Percentiles rank a stretch among this genome's conserved stretches.
These are phyloP conservation scores for Drosophila melanogaster DNA, from an alignment of 1,140 invertebrate species.

Conservation along the genomic window DNA sequence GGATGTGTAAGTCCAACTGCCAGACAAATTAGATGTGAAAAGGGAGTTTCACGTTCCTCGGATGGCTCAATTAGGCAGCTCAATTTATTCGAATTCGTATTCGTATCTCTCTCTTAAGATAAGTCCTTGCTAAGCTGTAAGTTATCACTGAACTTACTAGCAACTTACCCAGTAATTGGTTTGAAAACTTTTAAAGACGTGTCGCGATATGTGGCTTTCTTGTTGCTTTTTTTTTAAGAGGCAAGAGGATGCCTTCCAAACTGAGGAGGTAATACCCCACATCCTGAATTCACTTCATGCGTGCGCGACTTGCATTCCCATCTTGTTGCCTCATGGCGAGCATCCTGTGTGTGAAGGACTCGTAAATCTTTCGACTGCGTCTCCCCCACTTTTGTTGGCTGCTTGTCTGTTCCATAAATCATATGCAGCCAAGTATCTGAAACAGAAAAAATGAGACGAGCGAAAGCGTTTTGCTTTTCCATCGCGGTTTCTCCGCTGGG, in stretches of 20 bases:
- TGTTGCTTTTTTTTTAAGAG: slow-evolving; percentile 25
- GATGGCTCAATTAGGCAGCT: slow-evolving; percentile 30
- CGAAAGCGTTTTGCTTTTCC: slow-evolving; percentile 41
- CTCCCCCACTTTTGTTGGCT: neutral
- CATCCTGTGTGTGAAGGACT: slow-evolving; percentile 58
- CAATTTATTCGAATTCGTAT: slow-evolving; percentile 17
- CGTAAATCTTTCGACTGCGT: slow-evolving; percentile 62
- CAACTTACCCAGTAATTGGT: slow-evolving; percentile 59
- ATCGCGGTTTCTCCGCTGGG: slow-evolving; percentile 8
- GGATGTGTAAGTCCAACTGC: slow-evolving; percentile 32
- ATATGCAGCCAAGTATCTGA: slow-evolving; percentile 72
- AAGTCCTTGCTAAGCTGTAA: slow-evolving; percentile 27
- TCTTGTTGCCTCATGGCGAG: slow-evolving; percentile 34
- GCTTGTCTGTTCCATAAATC: slow-evolving; percentile 73
- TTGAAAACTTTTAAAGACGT: slow-evolving; percentile 32
- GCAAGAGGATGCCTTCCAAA: too few relatives aligned
- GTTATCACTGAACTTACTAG: slow-evolving; percentile 27
- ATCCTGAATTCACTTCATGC: slow-evolving; percentile 24
- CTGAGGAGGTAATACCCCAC: slow-evolving; percentile 21
- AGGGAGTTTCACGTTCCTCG: neutral
- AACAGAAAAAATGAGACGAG: slow-evolving; percentile 16
- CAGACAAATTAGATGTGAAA: slow-evolving; percentile 65
- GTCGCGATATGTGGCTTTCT: slow-evolving; percentile 20
- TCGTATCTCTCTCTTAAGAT: slow-evolving; percentile 10
- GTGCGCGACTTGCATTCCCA: slow-evolving; percentile 65